A percentile compares a stretch with the other conserved stretches of the same genome.
phyloP scores from a whole-genome alignment of 2,888 invertebrate species.

The Fissipunctia ypsillon region DNA sequence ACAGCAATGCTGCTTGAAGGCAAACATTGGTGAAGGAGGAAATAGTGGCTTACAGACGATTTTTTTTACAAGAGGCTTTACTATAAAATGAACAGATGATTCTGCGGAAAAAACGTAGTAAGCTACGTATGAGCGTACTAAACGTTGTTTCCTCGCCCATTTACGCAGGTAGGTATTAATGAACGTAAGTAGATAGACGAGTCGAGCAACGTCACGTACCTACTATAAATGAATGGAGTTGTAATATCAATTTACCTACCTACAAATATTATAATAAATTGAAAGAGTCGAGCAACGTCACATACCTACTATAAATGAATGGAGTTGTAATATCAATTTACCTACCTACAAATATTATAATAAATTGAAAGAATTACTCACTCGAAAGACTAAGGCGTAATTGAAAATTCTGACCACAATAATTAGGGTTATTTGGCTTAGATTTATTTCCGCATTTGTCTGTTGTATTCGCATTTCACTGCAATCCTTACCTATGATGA shows the following conservation, averaged over 20 bases:
- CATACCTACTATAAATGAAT: background rate
- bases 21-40: background rate
- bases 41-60: background rate
- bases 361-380: background rate
- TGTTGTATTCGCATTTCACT: background rate
- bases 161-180: background rate
- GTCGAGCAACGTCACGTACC: background rate
- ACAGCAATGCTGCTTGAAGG: too few relatives aligned
- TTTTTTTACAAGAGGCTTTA: background rate
- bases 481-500: background rate
- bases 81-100: background rate
- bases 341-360: background rate
- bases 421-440: background rate
- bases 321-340: slow-evolving; percentile 1
- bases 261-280: background rate
- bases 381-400: background rate
- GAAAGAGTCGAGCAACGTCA: background rate
- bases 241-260: background rate
- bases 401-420: slow-evolving; percentile 7
- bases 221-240: slow-evolving; percentile 11
- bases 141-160: background rate
- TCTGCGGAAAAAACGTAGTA: background rate
- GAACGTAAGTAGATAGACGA: background rate
- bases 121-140: background rate
- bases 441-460: background rate